Evolutionary conservation across 2,888 invertebrate species (phyloP).

Genomic region (Charanyca ferruginea): DNA sequence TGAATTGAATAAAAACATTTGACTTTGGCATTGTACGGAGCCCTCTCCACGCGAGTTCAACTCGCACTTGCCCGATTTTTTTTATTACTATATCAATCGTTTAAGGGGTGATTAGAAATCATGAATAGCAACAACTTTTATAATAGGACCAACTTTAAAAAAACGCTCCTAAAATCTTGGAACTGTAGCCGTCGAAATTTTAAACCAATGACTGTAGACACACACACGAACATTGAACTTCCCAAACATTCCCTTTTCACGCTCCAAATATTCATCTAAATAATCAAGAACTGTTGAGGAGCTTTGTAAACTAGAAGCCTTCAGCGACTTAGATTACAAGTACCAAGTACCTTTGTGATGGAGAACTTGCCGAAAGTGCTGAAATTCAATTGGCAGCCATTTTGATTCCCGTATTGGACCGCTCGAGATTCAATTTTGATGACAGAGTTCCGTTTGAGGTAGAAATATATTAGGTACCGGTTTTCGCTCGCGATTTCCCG

Average conservation of each 20-base stretch:
- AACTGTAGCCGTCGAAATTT: background rate
- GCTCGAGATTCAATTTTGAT: slow-evolving; percentile 67
- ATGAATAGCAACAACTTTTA: no score
- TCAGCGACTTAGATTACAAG: slow-evolving; percentile 54
- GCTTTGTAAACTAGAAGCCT: slow-evolving; percentile 39
- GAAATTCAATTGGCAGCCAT: slow-evolving; percentile 71
- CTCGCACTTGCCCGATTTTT: no score
- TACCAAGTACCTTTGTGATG: slow-evolving; percentile 64
- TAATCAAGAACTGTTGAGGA: slow-evolving; percentile 35
- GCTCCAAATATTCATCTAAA: slow-evolving; percentile 43
- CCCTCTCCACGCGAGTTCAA: no score
- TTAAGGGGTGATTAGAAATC: no score
- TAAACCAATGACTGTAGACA: background rate
- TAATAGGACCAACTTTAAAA: no score
- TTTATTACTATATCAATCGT: no score
- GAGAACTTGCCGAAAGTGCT: slow-evolving; percentile 65
- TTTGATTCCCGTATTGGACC: slow-evolving; percentile 70
- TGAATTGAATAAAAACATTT: no score
- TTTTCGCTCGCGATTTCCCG: slow-evolving; percentile 59
- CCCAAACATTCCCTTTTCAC: slow-evolving; percentile 16
- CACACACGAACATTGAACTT: background rate
- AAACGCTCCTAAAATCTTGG: no score
- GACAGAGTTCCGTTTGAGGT: slow-evolving; percentile 69
- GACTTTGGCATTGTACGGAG: no score
- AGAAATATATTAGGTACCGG: slow-evolving; percentile 65